These are phyloP conservation scores for Pterois miles DNA, from an alignment of 2,797 vertebrate genomes.

Conservation along the genomic window DNA sequence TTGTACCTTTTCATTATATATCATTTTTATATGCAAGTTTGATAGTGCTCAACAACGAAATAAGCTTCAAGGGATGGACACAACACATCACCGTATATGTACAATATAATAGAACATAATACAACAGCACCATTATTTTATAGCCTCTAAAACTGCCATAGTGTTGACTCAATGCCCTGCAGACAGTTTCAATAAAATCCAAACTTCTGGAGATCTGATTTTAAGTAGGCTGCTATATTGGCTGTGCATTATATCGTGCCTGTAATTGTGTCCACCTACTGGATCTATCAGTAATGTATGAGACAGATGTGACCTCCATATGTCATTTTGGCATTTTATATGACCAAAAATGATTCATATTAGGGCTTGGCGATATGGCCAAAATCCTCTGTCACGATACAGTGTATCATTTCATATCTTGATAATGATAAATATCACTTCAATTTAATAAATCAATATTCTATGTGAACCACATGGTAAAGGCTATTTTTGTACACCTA, in stretches of 20 bases:
- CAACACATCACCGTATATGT: constrained; percentile 15
- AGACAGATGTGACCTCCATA: constrained; percentile 6
- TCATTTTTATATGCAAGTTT: constrained; percentile 7
- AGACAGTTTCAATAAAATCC: constrained; percentile 12
- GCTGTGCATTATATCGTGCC: constrained; percentile 1
- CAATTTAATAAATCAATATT: background rate
- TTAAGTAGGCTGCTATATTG: constrained; percentile 1
- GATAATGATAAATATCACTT: background rate
- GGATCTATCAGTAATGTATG: background rate
- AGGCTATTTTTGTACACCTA: background rate
- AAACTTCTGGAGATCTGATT: background rate
- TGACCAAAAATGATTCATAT: background rate
- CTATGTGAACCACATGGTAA: background rate
- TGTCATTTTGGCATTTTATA: background rate
- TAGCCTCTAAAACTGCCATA: constrained; percentile 19
- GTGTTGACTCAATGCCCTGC: constrained; percentile 7
- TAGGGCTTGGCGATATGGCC: no score
- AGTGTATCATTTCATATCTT: background rate
- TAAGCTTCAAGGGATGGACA: constrained; percentile 8
- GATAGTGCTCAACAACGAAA: constrained; percentile 10
- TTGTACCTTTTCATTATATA: background rate
- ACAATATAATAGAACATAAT: constrained; percentile 19
- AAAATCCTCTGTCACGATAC: background rate
- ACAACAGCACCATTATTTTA: constrained; percentile 21
- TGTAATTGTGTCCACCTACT: background rate